A percentile compares a stretch with the other conserved stretches of the same genome.
phyloP scores from a whole-genome alignment of 2,888 invertebrate species.

The Sarcophaga carnaria region DNA sequence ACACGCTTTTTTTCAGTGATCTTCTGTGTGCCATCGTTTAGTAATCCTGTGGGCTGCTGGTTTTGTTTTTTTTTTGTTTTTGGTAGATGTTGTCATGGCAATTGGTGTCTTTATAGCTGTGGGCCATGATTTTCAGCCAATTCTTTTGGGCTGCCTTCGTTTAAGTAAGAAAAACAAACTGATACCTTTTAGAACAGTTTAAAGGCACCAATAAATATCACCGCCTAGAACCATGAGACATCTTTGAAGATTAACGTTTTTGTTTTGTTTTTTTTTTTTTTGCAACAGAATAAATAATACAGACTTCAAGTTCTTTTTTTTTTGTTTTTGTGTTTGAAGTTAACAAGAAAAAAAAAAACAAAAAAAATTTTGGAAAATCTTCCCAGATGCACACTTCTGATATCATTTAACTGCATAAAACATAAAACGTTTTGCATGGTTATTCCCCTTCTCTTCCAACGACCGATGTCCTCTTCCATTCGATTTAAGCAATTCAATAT shows the following conservation, averaged over 20 bases:
- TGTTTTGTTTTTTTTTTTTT: background rate
- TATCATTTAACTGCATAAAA: conserved; percentile 65
- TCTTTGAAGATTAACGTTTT: background rate
- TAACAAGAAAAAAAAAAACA: background rate
- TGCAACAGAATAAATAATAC: conserved; percentile 63
- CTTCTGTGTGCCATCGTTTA: conserved; percentile 44
- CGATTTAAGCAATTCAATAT: conserved; percentile 7
- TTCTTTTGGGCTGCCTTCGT: conserved; percentile 47
- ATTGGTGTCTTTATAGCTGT: conserved; percentile 55
- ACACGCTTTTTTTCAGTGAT: conserved; percentile 49
- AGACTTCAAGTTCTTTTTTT: conserved; percentile 56
- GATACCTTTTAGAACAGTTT: conserved; percentile 63
- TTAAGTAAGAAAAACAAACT: conserved; percentile 31
- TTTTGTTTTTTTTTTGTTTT: conserved; percentile 10
- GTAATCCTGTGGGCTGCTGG: conserved; percentile 55
- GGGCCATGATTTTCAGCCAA: conserved; percentile 49
- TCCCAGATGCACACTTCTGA: conserved; percentile 72
- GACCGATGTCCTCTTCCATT: background rate
- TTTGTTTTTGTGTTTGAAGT: background rate
- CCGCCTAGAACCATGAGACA: conserved; percentile 27
- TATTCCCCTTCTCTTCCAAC: conserved; percentile 1
- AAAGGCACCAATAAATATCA: conserved; percentile 67
- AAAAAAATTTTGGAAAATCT: conserved; percentile 52
- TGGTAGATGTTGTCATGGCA: background rate
- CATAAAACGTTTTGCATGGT: conserved; percentile 63